phyloP scores from a whole-genome alignment of 2,113 vertebrate genomes.

The Nymphicus hollandicus region DNA sequence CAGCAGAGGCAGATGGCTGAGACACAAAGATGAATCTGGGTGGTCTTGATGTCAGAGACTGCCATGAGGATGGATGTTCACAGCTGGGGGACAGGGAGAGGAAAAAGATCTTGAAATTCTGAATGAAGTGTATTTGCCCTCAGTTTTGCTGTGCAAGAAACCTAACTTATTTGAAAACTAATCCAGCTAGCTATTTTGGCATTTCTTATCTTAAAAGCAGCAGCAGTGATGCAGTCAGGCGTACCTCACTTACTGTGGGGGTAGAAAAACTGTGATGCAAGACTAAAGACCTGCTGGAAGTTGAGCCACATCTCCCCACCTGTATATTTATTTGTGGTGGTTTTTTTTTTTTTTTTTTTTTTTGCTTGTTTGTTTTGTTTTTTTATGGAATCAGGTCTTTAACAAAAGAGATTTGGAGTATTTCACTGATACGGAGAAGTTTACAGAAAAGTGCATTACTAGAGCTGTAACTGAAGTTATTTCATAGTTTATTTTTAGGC shows the following conservation, averaged over 20 bases:
- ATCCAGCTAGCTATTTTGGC: background rate
- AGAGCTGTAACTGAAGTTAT: background rate
- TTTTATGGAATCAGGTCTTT: background rate
- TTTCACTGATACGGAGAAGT: background rate
- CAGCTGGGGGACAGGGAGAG: background rate
- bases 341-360: background rate
- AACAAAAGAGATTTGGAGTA: background rate
- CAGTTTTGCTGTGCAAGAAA: background rate
- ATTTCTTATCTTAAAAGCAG: constrained; percentile 14
- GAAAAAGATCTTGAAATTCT: background rate
- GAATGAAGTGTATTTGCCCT: background rate
- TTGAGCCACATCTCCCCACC: background rate
- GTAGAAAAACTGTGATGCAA: background rate
- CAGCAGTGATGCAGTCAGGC: background rate
- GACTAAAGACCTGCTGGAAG: background rate
- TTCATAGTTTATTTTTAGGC: constrained; percentile 54
- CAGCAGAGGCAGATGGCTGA: constrained; percentile 35
- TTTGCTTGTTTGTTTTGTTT: background rate
- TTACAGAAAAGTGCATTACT: background rate
- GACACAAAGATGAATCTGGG: constrained; percentile 6
- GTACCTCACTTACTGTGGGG: background rate
- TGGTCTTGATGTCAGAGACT: constrained; percentile 35
- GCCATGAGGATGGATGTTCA: background rate
- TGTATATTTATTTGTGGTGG: background rate
- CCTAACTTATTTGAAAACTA: background rate